These are phyloP conservation scores for Rosalia funebris DNA, from an alignment of 2,888 invertebrate species.

Conservation along the genomic window DNA sequence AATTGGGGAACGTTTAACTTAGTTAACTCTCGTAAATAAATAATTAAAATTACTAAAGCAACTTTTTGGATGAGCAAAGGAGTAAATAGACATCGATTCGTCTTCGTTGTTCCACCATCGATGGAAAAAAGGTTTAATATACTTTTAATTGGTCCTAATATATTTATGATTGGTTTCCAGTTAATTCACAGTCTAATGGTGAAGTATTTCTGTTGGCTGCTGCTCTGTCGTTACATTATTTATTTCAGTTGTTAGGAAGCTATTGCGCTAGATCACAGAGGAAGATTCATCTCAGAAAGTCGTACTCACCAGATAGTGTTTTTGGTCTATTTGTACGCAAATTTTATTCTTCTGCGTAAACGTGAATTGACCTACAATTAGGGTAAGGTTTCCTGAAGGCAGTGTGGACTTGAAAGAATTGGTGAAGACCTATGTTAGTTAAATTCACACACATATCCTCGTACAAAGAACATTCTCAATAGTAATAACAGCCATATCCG, in stretches of 20 bases:
- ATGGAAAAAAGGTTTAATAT: conserved; percentile 32
- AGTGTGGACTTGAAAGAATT: too few relatives aligned
- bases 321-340: too few relatives aligned
- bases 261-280: too few relatives aligned
- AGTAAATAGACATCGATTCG: conserved; percentile 19
- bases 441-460: too few relatives aligned
- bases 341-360: too few relatives aligned
- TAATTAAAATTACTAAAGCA: conserved; percentile 20
- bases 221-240: neutral
- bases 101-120: conserved; percentile 13
- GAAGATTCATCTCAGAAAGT: too few relatives aligned
- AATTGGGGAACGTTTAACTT: conserved; percentile 18
- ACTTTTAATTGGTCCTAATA: conserved; percentile 40
- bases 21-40: conserved; percentile 16
- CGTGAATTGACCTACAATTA: too few relatives aligned
- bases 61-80: conserved; percentile 18
- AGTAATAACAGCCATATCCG: too few relatives aligned
- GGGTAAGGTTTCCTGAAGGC: too few relatives aligned
- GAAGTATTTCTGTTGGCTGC: conserved; percentile 1
- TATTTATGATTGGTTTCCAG: conserved; percentile 37
- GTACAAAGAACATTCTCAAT: too few relatives aligned
- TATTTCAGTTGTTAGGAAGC: neutral
- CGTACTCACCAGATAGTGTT: too few relatives aligned
- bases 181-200: conserved; percentile 30
- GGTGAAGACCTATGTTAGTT: too few relatives aligned